A percentile compares a stretch with the other conserved stretches of the same genome.
These are phyloP conservation scores for Enteromius anoplus DNA, from an alignment of 2,797 vertebrate genomes.

Conservation along the genomic window DNA sequence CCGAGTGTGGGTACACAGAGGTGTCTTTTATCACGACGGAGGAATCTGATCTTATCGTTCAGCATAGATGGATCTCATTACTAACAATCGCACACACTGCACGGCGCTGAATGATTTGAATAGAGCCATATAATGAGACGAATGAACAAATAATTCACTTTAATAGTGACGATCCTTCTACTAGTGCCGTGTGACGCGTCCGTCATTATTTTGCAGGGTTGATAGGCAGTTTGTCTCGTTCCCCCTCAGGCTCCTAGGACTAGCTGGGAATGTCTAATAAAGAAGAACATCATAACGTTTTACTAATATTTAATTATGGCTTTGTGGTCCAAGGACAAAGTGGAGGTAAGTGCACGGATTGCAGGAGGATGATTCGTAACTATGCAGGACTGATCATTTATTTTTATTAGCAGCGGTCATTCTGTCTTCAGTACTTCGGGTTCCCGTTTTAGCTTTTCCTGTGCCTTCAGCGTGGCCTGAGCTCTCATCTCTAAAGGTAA, in stretches of 20 bases:
- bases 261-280: constrained; percentile 48
- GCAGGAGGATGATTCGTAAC: constrained; percentile 56
- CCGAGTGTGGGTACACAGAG: constrained; percentile 45
- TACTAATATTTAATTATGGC: constrained; percentile 60
- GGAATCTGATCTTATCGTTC: constrained; percentile 50
- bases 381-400: constrained; percentile 58
- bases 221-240: constrained; percentile 47
- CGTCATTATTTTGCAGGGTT: constrained; percentile 49
- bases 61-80: constrained; percentile 41
- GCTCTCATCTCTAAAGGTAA: constrained; percentile 56
- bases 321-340: constrained; percentile 59
- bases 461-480: constrained; percentile 30
- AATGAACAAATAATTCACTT: constrained; percentile 51
- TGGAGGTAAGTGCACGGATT: constrained; percentile 46
- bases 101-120: constrained; percentile 34
- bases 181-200: constrained; percentile 22
- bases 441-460: background rate
- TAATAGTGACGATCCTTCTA: constrained; percentile 39
- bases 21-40: constrained; percentile 50
- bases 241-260: constrained; percentile 42
- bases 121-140: constrained; percentile 29
- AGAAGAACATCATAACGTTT: constrained; percentile 57
- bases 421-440: constrained; percentile 25
- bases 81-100: constrained; percentile 43
- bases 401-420: constrained; percentile 55